Evolutionary conservation across 2,888 invertebrate species (phyloP).

Genomic region (Lamproptera curius): DNA sequence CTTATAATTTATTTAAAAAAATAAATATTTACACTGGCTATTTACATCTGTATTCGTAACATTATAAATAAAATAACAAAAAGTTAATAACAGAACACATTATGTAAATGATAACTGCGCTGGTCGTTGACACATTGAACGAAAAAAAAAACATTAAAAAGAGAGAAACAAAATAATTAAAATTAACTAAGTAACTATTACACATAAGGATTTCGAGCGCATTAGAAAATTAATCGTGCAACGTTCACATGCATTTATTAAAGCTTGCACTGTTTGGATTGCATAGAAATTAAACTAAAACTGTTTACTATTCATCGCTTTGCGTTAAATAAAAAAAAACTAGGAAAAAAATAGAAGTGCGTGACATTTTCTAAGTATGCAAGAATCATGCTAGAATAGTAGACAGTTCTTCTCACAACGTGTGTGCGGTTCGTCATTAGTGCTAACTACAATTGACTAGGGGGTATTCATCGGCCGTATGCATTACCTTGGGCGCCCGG

Average conservation of each 20-base stretch:
- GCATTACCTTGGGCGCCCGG: slow-evolving; percentile 82
- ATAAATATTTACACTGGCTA: slow-evolving; percentile 62
- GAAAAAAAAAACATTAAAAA: slow-evolving; percentile 9
- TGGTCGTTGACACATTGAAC: background rate
- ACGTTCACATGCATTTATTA: slow-evolving; percentile 44
- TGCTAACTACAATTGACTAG: slow-evolving; percentile 60
- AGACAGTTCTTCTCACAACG: slow-evolving; percentile 9
- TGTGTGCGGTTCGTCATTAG: slow-evolving; percentile 38
- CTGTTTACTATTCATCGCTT: slow-evolving; percentile 36
- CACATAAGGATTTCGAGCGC: background rate
- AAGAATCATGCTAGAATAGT: slow-evolving; percentile 6
- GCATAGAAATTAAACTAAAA: slow-evolving; percentile 49
- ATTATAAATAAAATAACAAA: slow-evolving; percentile 33
- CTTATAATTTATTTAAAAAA: slow-evolving; percentile 57
- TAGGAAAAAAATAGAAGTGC: too few species aligned
- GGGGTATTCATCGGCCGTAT: slow-evolving; percentile 57
- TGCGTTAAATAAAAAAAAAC: too few species aligned
- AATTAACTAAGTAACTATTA: slow-evolving; percentile 16
- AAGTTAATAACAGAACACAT: slow-evolving; percentile 30
- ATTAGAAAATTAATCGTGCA: slow-evolving; percentile 45
- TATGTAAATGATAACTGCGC: slow-evolving; percentile 12
- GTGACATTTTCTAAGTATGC: background rate
- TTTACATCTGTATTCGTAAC: slow-evolving; percentile 54
- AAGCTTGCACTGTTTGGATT: slow-evolving; percentile 33
- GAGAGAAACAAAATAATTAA: slow-evolving; percentile 22